A percentile compares a stretch with the other conserved stretches of the same genome.
Evolutionary conservation across 2,113 vertebrate species (phyloP).

Genomic region (Takifugu flavidus): DNA sequence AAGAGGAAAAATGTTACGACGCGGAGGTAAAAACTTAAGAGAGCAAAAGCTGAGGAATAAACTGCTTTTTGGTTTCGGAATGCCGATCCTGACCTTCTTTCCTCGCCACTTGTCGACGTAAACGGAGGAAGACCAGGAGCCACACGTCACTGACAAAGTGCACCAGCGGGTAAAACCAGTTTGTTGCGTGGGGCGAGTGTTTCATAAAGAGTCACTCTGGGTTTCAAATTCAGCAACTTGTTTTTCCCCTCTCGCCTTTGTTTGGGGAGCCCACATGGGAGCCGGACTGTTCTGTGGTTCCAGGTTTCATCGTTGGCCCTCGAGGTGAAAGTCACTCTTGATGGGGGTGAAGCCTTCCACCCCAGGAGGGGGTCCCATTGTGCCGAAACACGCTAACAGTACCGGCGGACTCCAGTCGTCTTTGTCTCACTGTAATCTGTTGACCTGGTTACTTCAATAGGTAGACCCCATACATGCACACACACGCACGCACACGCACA

Average conservation of each 20-base stretch:
- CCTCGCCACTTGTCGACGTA: background rate
- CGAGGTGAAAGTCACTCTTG: conserved; percentile 29
- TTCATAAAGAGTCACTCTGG: conserved; percentile 7
- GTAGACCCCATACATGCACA: conserved; percentile 1
- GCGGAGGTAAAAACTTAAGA: no score
- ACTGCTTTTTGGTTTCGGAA: no score
- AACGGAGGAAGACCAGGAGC: background rate
- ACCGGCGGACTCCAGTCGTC: background rate
- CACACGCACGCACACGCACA: background rate
- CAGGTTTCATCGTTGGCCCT: conserved; percentile 32
- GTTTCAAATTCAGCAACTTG: conserved; percentile 26
- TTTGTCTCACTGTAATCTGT: conserved; percentile 34
- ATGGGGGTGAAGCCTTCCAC: conserved; percentile 17
- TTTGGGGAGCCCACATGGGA: no score
- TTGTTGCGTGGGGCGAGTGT: background rate
- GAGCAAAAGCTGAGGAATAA: no score
- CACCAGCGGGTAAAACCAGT: conserved; percentile 56
- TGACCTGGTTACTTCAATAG: conserved; percentile 63
- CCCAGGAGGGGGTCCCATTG: conserved; percentile 7
- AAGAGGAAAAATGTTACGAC: no score
- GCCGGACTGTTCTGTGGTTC: background rate
- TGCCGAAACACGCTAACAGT: no score
- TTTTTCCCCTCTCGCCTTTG: no score
- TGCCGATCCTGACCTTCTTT: background rate
- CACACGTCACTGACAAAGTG: conserved; percentile 4